These are phyloP conservation scores for Thalassarche chlororhynchos DNA, from an alignment of 2,113 vertebrate species.

Conservation along the genomic window DNA sequence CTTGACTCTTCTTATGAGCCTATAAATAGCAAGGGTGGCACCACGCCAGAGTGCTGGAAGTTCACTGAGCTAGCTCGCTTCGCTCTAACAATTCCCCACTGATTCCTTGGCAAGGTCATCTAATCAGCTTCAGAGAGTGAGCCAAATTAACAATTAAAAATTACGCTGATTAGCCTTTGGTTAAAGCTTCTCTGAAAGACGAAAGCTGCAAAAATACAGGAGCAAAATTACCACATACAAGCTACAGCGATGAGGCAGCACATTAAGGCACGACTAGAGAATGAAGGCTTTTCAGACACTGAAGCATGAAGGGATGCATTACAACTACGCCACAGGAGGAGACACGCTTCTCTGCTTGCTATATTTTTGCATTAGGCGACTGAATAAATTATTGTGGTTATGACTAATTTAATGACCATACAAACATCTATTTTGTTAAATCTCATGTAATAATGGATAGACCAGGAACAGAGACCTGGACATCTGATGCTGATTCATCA, in stretches of 20 bases:
- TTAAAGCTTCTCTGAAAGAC: background rate
- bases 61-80: background rate
- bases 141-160: background rate
- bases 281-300: fast-evolving
- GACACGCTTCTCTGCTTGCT: background rate
- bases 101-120: background rate
- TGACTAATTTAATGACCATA: background rate
- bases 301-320: background rate
- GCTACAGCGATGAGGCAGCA: background rate
- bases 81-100: background rate
- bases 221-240: fast-evolving
- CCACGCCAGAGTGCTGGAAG: background rate
- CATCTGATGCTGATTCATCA: fast-evolving
- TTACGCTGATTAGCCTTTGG: fast-evolving
- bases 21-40: background rate
- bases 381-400: fast-evolving
- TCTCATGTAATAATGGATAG: fast-evolving
- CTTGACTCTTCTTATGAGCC: background rate
- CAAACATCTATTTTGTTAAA: background rate
- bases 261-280: too few species aligned
- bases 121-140: background rate
- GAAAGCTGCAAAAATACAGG: fast-evolving
- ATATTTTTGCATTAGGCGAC: fast-evolving
- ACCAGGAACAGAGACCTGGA: background rate
- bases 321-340: background rate